phyloP scores from a whole-genome alignment of 2,888 invertebrate species.

The Caenorhabditis becei region DNA sequence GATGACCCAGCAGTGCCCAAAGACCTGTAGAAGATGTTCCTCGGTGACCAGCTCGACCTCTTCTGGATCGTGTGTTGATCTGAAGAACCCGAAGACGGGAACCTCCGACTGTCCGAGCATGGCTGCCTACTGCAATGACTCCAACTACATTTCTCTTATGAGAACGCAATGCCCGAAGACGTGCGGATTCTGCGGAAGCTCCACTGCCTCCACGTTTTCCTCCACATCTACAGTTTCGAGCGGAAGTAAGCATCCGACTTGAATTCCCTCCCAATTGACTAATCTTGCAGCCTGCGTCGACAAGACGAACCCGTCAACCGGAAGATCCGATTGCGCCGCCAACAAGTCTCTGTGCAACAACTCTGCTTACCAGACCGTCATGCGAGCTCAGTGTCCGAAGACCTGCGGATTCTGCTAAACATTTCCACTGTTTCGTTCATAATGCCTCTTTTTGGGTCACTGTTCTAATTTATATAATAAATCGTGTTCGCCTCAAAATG shows the following conservation, averaged over 20 bases:
- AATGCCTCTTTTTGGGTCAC: conserved; percentile 9
- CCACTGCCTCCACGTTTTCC: conserved; percentile 7
- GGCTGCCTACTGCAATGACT: conserved; percentile 40
- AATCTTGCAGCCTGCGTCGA: conserved; percentile 42
- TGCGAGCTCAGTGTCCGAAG: conserved; percentile 45
- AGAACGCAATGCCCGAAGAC: conserved; percentile 56
- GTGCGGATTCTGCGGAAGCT: conserved; percentile 52
- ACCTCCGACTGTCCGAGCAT: conserved; percentile 44
- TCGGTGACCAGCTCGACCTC: conserved; percentile 12
- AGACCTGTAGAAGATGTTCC: conserved; percentile 53
- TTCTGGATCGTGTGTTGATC: conserved; percentile 46
- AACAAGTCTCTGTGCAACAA: conserved; percentile 36
- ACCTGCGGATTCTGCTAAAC: conserved; percentile 50
- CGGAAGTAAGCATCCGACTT: conserved; percentile 23
- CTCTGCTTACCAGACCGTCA: conserved; percentile 34
- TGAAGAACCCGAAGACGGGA: conserved; percentile 54
- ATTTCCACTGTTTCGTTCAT: neutral
- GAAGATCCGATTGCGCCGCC: conserved; percentile 43
- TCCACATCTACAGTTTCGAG: conserved; percentile 29
- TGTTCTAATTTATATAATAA: conserved; percentile 51
- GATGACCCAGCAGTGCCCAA: conserved; percentile 56
- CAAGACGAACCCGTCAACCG: conserved; percentile 45
- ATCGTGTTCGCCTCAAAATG: conserved; percentile 20
- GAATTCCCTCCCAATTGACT: neutral
- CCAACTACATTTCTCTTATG: conserved; percentile 54